phyloP scores from a whole-genome alignment of 1,140 invertebrate genomes.

The Drosophila trapezifrons region DNA sequence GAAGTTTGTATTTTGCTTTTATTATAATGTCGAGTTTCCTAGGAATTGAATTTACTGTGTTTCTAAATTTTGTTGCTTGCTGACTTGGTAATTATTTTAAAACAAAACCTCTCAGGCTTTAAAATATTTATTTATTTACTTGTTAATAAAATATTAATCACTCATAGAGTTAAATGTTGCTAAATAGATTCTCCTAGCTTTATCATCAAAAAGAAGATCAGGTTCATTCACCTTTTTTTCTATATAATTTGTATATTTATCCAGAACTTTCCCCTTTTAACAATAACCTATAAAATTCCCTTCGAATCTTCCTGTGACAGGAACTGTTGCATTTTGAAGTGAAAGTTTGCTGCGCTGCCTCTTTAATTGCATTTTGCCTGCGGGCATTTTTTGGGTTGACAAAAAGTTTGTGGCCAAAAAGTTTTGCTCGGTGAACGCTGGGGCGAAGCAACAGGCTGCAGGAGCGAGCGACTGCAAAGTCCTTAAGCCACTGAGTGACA shows the following conservation, averaged over 20 bases:
- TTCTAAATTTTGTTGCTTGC: no score
- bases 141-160: no score
- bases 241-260: background rate
- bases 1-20: slow-evolving; percentile 15
- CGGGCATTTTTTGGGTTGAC: slow-evolving; percentile 43
- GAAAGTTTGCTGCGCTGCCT: slow-evolving; percentile 15
- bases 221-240: no score
- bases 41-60: background rate
- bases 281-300: slow-evolving; percentile 4
- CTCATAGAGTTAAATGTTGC: no score
- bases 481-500: slow-evolving; percentile 54
- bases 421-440: slow-evolving; percentile 11
- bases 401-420: slow-evolving; percentile 42
- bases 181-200: no score
- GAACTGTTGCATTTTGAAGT: slow-evolving; percentile 26
- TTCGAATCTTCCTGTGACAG: background rate
- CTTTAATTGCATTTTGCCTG: slow-evolving; percentile 53
- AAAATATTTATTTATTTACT: background rate
- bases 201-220: no score
- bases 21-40: background rate
- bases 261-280: background rate
- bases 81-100: no score
- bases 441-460: slow-evolving; percentile 45
- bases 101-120: no score
- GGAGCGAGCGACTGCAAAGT: slow-evolving; percentile 42